Conservation (phyloP, 2,113 vertebrate species). For the Tyrannus savana region DNA sequence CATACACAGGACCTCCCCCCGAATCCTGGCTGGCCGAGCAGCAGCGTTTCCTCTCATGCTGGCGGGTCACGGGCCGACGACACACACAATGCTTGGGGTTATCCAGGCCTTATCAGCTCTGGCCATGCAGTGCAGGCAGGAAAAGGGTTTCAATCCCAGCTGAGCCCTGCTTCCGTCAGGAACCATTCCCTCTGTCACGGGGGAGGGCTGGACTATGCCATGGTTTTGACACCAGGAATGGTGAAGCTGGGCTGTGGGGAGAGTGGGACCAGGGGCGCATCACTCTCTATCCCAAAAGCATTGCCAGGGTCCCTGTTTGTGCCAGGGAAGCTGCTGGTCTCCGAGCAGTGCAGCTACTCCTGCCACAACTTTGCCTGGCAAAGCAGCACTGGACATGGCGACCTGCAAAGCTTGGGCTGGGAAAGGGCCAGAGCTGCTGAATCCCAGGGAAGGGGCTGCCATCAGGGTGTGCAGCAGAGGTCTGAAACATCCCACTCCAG, state of each 20-base stretch:
- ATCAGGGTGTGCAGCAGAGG: fast-evolving
- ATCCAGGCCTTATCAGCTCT: slow-evolving; percentile 28
- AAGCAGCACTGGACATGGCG: background rate
- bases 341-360: background rate
- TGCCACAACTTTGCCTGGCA: background rate
- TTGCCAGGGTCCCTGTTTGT: background rate
- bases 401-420: background rate
- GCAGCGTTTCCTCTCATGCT: background rate
- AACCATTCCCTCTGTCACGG: background rate
- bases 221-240: fast-evolving
- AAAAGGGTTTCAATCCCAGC: slow-evolving; percentile 43
- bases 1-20: background rate
- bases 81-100: slow-evolving; percentile 25
- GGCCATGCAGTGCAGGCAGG: background rate
- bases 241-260: background rate
- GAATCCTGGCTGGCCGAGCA: fast-evolving
- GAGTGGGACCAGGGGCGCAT: background rate
- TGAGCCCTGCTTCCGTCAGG: background rate
- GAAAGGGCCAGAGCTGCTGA: background rate
- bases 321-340: background rate
- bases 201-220: background rate
- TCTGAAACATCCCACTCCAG: background rate
- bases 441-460: background rate
- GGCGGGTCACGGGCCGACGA: fast-evolving
- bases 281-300: background rate